phyloP scores from a whole-genome alignment of 2,888 invertebrate genomes.

The Tenthredo livida region DNA sequence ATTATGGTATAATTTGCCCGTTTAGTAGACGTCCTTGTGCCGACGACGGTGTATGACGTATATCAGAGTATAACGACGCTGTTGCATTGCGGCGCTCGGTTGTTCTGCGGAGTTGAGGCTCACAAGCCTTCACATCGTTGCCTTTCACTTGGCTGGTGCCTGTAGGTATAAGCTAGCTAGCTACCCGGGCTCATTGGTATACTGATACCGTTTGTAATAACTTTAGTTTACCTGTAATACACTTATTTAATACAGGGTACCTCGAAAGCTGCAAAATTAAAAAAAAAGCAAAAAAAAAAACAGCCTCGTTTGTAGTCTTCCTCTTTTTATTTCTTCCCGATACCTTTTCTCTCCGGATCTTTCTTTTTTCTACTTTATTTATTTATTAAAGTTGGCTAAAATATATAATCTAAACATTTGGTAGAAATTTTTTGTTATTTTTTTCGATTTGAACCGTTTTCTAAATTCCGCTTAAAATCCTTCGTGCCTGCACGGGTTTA shows the following conservation, averaged over 20 bases:
- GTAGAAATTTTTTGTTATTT: not conserved
- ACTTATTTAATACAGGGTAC: constrained; percentile 1
- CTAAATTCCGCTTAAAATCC: not conserved
- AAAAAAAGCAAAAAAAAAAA: too few species aligned
- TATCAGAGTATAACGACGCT: constrained; percentile 47
- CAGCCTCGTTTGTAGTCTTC: not conserved
- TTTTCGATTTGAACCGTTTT: not conserved
- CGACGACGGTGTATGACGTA: constrained; percentile 62
- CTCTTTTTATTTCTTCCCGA: not conserved
- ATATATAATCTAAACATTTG: not conserved
- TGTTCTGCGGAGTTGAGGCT: constrained; percentile 16
- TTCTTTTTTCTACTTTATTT: not conserved
- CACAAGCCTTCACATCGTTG: constrained; percentile 49
- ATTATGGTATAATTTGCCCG: constrained; percentile 71
- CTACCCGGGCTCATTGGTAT: not conserved
- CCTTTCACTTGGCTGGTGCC: constrained; percentile 43
- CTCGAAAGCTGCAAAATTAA: not conserved
- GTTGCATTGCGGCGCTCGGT: constrained; percentile 28
- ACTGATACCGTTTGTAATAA: constrained; percentile 47
- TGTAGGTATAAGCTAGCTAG: not conserved
- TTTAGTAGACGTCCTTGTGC: constrained; percentile 73
- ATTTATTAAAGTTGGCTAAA: not conserved
- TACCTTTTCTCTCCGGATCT: not conserved
- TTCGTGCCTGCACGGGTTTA: not conserved
- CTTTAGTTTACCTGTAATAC: constrained; percentile 9